Evolutionary conservation across 2,113 vertebrate genomes (phyloP).

Genomic region (Pseudorectes ferrugineus): DNA sequence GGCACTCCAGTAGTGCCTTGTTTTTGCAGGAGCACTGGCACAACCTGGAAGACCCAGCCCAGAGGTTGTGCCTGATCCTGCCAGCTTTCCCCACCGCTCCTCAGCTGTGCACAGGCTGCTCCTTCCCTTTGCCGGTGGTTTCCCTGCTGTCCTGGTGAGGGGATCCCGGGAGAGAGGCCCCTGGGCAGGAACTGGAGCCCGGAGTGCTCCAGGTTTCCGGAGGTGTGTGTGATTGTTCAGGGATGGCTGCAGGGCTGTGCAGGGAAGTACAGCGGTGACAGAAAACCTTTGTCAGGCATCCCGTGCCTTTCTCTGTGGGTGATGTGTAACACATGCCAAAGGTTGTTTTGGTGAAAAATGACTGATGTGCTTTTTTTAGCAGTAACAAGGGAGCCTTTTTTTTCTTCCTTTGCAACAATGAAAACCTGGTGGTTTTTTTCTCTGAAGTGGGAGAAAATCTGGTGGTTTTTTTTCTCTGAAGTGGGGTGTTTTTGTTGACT

Average conservation of each 20-base stretch:
- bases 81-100: neutral
- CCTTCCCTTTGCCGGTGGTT: neutral
- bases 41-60: neutral
- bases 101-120: neutral
- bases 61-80: neutral
- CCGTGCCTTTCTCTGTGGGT: neutral
- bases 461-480: neutral
- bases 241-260: neutral
- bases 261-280: neutral
- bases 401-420: neutral
- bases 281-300: neutral
- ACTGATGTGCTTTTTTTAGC: neutral
- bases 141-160: neutral
- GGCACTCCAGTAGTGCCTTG: accelerated
- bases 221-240: neutral
- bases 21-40: neutral
- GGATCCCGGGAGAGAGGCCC: neutral
- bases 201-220: neutral
- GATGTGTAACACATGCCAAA: neutral
- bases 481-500: neutral
- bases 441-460: neutral
- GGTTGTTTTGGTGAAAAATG: neutral
- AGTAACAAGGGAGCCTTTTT: neutral
- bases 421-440: neutral
- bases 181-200: neutral